Evolutionary conservation across 2,888 invertebrate species (phyloP), one percentile per base, ranked within the genome.

Genomic region (Metallyticus violacea): DNA sequence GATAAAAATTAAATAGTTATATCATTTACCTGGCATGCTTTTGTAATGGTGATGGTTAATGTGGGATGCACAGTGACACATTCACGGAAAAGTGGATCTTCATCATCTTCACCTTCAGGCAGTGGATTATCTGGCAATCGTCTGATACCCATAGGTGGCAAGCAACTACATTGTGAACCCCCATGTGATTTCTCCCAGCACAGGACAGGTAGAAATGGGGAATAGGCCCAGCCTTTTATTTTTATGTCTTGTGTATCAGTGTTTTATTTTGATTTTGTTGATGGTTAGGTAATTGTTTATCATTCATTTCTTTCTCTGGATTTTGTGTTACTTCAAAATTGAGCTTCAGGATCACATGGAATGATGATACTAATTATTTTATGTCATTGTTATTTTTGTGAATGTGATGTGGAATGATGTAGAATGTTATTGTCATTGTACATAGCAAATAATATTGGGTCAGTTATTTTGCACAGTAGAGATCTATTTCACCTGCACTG

Each of bases 121-220:
- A 82, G 86, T 77, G 30, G 91, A 6, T 90, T 95, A 91, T 95
- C 95, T 89, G 96, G 96, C 91, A 97, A 96, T 93, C 94, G 96
- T 91, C 93, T 94, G 89, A 94, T 95, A 93, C 95, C 96, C 91
- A 94, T 96, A 90, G 96, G 96, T 92, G 95, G 96, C 93, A 95
- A 95, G 91, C 95, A 95, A 92, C 93, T 96, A 90, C 96, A 96
- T 92, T 96, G 96, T 91, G 95, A 95, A 89, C 96, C 95, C 88
- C 96, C 96, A 89, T 92, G 93, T 90, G 95, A 94, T 91, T 94
- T 86, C 84, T 15, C 82, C n/a, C 86, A 87, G 30, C 79, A 84
- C n/a, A 79, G 29, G 77, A 82, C 86, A 86, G 86, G 86, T 86
- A 86, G 78, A 83, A 77, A 27, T n/a, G 82, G 83, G 77, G 28